Conservation (phyloP, 2,113 vertebrate species). For the Neotoma lepida region DNA sequence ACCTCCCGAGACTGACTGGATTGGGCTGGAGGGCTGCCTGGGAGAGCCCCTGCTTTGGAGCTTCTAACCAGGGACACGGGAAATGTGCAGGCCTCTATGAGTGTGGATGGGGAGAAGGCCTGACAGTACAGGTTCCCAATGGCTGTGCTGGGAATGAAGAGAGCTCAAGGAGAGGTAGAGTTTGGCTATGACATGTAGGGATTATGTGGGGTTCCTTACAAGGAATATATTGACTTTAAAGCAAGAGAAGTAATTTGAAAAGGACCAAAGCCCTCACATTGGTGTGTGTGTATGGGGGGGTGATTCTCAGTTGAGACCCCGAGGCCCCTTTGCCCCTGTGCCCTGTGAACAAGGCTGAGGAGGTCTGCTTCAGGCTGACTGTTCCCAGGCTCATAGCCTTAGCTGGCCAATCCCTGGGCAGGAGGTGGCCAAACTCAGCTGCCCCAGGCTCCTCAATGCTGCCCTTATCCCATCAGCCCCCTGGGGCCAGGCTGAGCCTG, state of each 20-base stretch:
- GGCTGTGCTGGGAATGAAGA: neutral
- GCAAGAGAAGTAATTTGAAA: slow-evolving; percentile 47
- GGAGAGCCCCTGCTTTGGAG: neutral
- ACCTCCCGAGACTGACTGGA: neutral
- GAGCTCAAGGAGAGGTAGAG: neutral
- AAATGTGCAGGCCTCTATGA: neutral
- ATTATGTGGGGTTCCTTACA: neutral
- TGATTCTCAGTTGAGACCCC: neutral
- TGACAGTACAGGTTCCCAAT: neutral
- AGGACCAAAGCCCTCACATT: neutral
- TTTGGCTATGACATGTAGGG: neutral
- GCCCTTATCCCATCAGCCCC: slow-evolving; percentile 55
- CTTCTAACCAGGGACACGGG: neutral
- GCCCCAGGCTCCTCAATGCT: slow-evolving; percentile 19
- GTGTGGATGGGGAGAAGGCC: no score
- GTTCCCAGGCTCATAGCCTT: slow-evolving; percentile 8
- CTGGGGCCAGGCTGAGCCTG: slow-evolving; percentile 44
- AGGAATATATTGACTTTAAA: slow-evolving; percentile 12
- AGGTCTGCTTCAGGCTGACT: neutral
- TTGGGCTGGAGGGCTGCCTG: neutral
- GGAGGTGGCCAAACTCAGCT: slow-evolving; percentile 64
- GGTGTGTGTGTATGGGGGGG: neutral
- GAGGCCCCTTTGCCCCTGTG: neutral
- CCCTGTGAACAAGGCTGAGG: slow-evolving; percentile 21
- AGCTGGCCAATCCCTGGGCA: slow-evolving; percentile 1